phyloP scores from a whole-genome alignment of 2,797 vertebrate species.

The Tenualosa ilisha region DNA sequence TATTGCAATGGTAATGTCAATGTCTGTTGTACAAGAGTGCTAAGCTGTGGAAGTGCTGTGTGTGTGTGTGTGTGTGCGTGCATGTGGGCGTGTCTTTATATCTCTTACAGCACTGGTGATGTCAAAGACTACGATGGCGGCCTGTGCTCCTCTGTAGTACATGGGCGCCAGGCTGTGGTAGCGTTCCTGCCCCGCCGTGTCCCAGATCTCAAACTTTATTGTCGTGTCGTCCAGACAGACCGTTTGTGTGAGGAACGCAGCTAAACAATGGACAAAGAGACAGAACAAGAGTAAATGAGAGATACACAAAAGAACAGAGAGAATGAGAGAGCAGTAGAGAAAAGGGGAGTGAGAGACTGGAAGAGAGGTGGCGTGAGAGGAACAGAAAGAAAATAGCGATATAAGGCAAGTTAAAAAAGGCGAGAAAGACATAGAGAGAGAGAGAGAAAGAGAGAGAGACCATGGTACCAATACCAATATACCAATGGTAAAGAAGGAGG shows the following conservation, averaged over 20 bases:
- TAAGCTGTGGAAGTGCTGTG: not conserved
- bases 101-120: slow-evolving; percentile 88
- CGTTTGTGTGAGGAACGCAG: slow-evolving; percentile 94
- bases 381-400: not conserved
- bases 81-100: not conserved
- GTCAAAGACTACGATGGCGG: slow-evolving; percentile 95
- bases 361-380: not conserved
- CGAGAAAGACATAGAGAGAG: not conserved
- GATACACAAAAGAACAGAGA: not conserved
- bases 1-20: not conserved
- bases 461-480: no score
- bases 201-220: slow-evolving; percentile 98
- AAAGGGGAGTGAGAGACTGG: not conserved
- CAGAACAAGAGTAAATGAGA: slow-evolving; percentile 49
- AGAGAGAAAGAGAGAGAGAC: not conserved
- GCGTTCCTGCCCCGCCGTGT: slow-evolving; percentile 93
- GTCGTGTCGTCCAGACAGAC: slow-evolving; percentile 95
- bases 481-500: not conserved
- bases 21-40: not conserved
- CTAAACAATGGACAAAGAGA: slow-evolving; percentile 59
- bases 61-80: not conserved
- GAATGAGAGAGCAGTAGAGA: not conserved
- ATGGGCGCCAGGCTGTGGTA: slow-evolving; percentile 97
- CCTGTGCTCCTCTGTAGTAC: slow-evolving; percentile 95
- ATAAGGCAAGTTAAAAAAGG: not conserved